phyloP scores from a whole-genome alignment of 1,140 invertebrate species.

The Platyscapa corneri region DNA sequence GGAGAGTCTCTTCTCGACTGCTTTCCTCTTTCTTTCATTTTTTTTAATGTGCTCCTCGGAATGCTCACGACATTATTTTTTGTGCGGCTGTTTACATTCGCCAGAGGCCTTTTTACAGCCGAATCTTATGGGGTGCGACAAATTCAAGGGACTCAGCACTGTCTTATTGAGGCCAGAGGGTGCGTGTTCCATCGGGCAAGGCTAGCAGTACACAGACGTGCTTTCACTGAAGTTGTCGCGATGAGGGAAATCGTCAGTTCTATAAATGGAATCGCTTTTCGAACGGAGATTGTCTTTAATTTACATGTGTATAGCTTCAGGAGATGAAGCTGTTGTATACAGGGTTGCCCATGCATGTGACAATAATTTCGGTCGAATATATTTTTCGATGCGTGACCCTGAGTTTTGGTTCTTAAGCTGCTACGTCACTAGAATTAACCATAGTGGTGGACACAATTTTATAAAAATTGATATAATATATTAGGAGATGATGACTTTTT shows the following conservation, averaged over 20 bases:
- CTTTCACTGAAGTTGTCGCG: neutral
- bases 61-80: neutral
- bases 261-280: too few species aligned
- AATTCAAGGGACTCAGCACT: neutral
- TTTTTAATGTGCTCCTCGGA: neutral
- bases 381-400: neutral
- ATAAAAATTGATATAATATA: neutral
- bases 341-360: neutral
- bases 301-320: neutral
- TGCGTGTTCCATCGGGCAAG: too few species aligned
- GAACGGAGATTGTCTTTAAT: neutral
- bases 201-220: neutral
- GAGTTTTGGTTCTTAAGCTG: neutral
- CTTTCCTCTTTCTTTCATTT: neutral
- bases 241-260: neutral
- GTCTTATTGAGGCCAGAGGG: too few species aligned
- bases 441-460: neutral
- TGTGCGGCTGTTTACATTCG: neutral
- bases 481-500: neutral
- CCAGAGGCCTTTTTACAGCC: neutral
- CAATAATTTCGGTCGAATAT: neutral
- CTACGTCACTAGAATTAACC: neutral
- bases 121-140: conserved; percentile 32
- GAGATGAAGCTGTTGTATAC: neutral
- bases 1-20: neutral